phyloP scores from a whole-genome alignment of 2,113 vertebrate genomes.

The Setophaga coronata region DNA sequence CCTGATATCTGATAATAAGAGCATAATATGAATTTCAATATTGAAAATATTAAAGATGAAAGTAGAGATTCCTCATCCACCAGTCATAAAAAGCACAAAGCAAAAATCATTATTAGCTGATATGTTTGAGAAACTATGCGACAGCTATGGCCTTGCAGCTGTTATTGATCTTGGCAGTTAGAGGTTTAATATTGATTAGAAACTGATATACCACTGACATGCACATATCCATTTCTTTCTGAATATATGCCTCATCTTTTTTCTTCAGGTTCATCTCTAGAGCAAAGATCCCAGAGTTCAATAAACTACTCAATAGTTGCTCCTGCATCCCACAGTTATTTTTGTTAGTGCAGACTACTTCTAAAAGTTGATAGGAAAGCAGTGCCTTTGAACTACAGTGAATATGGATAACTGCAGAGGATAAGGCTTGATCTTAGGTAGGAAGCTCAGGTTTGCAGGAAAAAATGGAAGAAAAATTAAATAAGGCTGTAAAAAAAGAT shows the following conservation, averaged over 20 bases:
- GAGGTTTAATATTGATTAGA: constrained; percentile 67
- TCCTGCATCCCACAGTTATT: not conserved
- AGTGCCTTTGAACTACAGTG: not conserved
- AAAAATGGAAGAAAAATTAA: not conserved
- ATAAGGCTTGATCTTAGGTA: not conserved
- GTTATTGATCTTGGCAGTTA: constrained; percentile 68
- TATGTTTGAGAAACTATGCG: constrained; percentile 55
- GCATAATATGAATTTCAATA: constrained; percentile 22
- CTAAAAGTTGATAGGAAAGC: not conserved
- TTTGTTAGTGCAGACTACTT: not conserved
- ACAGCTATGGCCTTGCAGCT: constrained; percentile 53
- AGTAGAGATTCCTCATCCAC: not conserved
- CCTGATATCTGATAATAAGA: not conserved
- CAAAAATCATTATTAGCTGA: constrained; percentile 38
- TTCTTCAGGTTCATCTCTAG: constrained; percentile 47
- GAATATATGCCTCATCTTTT: constrained; percentile 27
- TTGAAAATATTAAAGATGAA: constrained; percentile 55
- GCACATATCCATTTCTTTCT: constrained; percentile 40
- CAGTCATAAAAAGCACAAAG: constrained; percentile 33
- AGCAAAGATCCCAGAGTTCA: constrained; percentile 57
- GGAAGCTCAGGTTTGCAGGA: not conserved
- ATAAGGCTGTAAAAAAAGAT: not conserved
- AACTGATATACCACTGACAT: constrained; percentile 61
- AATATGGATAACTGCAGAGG: not conserved
- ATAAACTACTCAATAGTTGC: not conserved